A percentile compares a stretch with the other conserved stretches of the same genome.
Evolutionary conservation across 2,888 invertebrate species (phyloP).

Genomic region (Malacosoma neustria): DNA sequence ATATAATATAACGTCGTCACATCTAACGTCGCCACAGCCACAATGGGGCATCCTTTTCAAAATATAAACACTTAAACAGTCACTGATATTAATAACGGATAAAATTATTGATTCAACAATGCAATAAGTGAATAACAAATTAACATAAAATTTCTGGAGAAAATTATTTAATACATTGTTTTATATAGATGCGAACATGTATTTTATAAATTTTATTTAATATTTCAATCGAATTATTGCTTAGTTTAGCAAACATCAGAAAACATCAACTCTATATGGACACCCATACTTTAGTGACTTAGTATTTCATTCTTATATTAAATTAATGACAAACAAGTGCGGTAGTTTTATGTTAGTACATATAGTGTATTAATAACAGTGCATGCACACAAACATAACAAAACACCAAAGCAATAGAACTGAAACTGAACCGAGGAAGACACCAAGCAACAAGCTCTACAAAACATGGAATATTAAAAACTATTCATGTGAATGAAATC

Average conservation of each 20-base stretch:
- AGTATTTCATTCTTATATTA: too few relatives aligned
- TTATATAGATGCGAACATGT: neutral
- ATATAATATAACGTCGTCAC: too few relatives aligned
- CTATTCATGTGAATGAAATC: constrained; percentile 41
- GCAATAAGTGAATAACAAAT: neutral
- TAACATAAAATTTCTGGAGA: neutral
- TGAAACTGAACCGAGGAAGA: constrained; percentile 24
- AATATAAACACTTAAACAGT: too few relatives aligned
- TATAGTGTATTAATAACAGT: constrained; percentile 20
- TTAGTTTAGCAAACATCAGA: neutral
- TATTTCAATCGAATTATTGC: neutral
- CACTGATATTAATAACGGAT: too few relatives aligned
- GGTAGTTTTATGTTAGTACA: constrained; percentile 32
- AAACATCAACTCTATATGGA: neutral
- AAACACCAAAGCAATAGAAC: constrained; percentile 49
- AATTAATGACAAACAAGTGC: too few relatives aligned
- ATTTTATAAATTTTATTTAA: neutral
- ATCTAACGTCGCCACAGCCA: too few relatives aligned
- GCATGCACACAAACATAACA: constrained; percentile 51
- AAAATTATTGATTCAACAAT: too few relatives aligned
- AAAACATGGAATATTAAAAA: constrained; percentile 24
- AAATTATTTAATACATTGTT: neutral
- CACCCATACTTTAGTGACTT: too few relatives aligned
- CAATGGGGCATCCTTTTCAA: too few relatives aligned
- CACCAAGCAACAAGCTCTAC: constrained; percentile 43